Base-by-base conservation (phyloP, 2,888 invertebrate species). In the Phlogophora meticulosa region DNA sequence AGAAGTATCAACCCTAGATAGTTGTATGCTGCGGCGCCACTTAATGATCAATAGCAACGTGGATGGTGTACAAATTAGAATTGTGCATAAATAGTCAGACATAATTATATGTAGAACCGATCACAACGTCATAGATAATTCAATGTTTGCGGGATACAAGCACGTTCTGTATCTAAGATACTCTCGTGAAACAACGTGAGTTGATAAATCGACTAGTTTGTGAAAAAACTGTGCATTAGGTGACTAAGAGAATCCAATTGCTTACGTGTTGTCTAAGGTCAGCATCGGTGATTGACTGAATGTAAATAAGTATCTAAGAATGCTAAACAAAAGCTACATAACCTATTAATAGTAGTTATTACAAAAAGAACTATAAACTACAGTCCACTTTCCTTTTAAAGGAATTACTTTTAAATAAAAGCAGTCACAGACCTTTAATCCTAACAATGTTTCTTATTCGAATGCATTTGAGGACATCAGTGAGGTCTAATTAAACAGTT, bases 401-500 rank as follows among this genome's bases (percentile, higher is more conserved):
- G 36, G 43, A 68, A 68, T 75, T 53, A 17, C 17, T 49, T 71
- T 36, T 36, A 64, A 51, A 51, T 64, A 51, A 76, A 56, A 61
- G 48, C 42, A 64, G 53, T 24, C 56, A 32, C 63, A 60, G 68
- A 46, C 46, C 46, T 77, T 71, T 80, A 67, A 80, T 82, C 80
- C 82, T 78, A 82, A 76, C 80, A 65, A 65, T 51, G 52, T 60
- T 81, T 81, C 72, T 81, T 81, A 71, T 78, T 78, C 78, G 80
- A 64, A 82, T 82, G 62, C 68, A 69, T 81, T 76, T 76, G 67
- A 67, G 59, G 67, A 73, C 82, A 78, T 76, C 59, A 70, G 43
- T 76, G 71, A 70, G 76, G 73, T 80, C 72, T 86, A 86, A 85
- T 85, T 85, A 86, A 86, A 85, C 81, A 77, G 85, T 85, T 83